phyloP scores from a whole-genome alignment of 2,113 vertebrate genomes.

The Hyaena hyaena region DNA sequence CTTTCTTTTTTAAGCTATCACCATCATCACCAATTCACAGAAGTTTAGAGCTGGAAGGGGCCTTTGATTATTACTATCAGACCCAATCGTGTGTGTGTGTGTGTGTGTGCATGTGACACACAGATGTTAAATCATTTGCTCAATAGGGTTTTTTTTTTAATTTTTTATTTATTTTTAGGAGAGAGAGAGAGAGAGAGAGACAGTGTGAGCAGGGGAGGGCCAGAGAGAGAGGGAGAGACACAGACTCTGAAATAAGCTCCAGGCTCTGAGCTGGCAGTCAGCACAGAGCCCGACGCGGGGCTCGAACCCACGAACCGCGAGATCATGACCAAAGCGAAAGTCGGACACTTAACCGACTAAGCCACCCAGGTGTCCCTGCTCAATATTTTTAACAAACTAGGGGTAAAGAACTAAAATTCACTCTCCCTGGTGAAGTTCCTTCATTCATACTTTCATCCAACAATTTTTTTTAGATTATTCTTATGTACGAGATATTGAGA shows the following conservation, averaged over 20 bases:
- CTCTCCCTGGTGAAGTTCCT: background rate
- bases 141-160: background rate
- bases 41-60: background rate
- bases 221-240: too few relatives aligned
- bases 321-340: too few relatives aligned
- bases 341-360: too few relatives aligned
- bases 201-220: too few relatives aligned
- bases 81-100: background rate
- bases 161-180: too few relatives aligned
- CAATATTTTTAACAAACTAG: slow-evolving; percentile 3
- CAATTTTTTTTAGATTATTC: slow-evolving; percentile 16
- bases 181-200: too few relatives aligned
- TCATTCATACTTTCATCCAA: background rate
- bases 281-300: too few relatives aligned
- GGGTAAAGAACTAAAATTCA: background rate
- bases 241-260: too few relatives aligned
- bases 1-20: slow-evolving; percentile 9
- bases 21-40: background rate
- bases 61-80: background rate
- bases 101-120: too few relatives aligned
- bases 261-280: too few relatives aligned
- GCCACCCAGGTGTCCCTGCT: background rate
- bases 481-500: background rate
- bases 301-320: too few relatives aligned
- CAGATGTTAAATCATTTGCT: background rate